phyloP scores from a whole-genome alignment of 2,888 invertebrate genomes.

The Drosophila maculinotata region DNA sequence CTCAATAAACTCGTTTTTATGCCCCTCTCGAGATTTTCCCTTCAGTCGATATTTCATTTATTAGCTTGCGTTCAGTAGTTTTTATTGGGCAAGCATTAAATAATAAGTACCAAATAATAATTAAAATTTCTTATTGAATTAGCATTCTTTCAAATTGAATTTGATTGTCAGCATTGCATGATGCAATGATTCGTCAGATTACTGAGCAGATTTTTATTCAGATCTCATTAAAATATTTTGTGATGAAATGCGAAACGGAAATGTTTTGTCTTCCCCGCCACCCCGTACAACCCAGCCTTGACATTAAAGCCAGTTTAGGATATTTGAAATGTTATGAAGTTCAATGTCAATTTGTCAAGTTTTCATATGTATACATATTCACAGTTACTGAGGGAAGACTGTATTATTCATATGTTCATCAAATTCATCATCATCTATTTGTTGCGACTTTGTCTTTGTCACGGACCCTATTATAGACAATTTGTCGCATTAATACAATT shows the following conservation, averaged over 20 bases:
- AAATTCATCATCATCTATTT: slow-evolving; percentile 1
- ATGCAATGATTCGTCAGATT: too few species aligned
- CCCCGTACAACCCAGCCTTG: too few species aligned
- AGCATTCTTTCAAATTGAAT: too few species aligned
- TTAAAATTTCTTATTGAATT: too few species aligned
- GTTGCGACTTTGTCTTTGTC: slow-evolving; percentile 28
- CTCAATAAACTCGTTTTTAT: too few species aligned
- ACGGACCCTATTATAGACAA: slow-evolving; percentile 29
- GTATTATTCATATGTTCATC: slow-evolving; percentile 8
- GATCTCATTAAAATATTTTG: not conserved
- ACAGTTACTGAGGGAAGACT: not conserved
- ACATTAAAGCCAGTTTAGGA: not conserved
- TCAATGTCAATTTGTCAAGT: not conserved
- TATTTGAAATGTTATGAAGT: not conserved
- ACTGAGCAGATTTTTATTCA: too few species aligned
- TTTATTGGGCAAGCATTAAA: too few species aligned
- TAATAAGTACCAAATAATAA: too few species aligned
- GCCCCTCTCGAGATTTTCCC: too few species aligned
- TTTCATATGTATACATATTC: not conserved
- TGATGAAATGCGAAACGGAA: not conserved
- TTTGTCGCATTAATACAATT: slow-evolving; percentile 48
- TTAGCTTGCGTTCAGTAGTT: too few species aligned
- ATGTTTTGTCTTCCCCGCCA: not conserved
- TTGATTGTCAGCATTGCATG: too few species aligned
- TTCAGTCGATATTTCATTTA: too few species aligned